Evolutionary conservation across 1,140 invertebrate species (phyloP).

Genomic region (Drosophila kanapiae): DNA sequence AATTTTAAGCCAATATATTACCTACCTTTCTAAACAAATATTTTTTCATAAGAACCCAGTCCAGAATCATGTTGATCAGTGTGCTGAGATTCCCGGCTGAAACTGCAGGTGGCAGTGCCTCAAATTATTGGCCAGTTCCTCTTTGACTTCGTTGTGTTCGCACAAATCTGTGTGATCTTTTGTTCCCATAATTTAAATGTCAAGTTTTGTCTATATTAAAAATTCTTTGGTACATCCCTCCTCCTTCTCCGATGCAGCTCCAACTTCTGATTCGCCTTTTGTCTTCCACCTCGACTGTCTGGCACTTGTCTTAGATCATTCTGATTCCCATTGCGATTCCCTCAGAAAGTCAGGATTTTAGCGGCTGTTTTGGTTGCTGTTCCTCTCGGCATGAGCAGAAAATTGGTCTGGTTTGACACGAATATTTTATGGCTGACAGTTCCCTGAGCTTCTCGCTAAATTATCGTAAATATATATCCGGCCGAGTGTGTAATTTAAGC

Average conservation of each 20-base stretch:
- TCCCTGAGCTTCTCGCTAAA: constrained; percentile 30
- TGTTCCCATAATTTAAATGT: constrained; percentile 81
- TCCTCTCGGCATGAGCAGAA: constrained; percentile 49
- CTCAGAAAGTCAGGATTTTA: constrained; percentile 3
- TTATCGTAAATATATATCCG: constrained; percentile 46
- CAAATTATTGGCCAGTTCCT: constrained; percentile 60
- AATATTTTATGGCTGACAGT: constrained; percentile 48
- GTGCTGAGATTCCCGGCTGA: constrained; percentile 7
- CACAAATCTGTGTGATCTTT: constrained; percentile 55
- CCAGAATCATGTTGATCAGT: constrained; percentile 8
- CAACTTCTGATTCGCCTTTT: constrained; percentile 29
- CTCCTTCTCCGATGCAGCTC: background rate
- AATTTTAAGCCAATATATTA: background rate
- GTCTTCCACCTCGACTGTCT: constrained; percentile 42
- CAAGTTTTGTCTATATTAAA: constrained; percentile 81
- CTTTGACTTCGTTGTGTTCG: constrained; percentile 15
- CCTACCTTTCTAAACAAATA: background rate
- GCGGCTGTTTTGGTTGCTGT: constrained; percentile 7
- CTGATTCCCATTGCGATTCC: constrained; percentile 15
- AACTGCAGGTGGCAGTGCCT: constrained; percentile 61
- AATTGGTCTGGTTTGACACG: constrained; percentile 62
- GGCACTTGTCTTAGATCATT: constrained; percentile 58
- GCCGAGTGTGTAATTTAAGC: constrained; percentile 33
- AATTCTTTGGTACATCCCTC: constrained; percentile 53
- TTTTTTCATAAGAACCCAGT: background rate